A percentile compares a stretch with the other conserved stretches of the same genome.
These are phyloP conservation scores for Acronicta alni DNA, from an alignment of 2,888 invertebrate species.

Conservation along the genomic window DNA sequence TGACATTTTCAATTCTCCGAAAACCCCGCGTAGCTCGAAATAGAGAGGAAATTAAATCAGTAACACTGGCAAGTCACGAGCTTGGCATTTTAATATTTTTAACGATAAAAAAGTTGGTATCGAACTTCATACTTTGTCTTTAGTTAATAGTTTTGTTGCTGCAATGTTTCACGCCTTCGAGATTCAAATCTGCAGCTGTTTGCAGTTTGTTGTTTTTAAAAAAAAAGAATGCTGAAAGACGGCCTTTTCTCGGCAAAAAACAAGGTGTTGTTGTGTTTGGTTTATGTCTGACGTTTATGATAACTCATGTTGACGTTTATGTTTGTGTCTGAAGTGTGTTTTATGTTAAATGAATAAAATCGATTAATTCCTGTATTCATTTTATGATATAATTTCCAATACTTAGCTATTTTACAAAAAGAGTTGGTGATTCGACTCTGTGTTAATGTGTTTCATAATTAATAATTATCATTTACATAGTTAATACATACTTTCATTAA, in stretches of 20 bases:
- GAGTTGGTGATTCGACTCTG: no score
- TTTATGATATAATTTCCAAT: no score
- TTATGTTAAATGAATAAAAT: no score
- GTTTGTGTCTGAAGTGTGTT: no score
- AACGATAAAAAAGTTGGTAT: conserved; percentile 46
- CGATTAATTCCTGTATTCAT: no score
- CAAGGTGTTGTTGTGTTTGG: neutral
- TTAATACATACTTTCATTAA: no score
- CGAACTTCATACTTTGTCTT: conserved; percentile 40
- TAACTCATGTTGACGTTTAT: no score
- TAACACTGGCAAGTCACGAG: conserved; percentile 41
- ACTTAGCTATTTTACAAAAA: no score
- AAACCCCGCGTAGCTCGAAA: conserved; percentile 49
- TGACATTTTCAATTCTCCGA: conserved; percentile 51
- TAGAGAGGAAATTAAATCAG: conserved; percentile 66
- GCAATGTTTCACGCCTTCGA: conserved; percentile 6
- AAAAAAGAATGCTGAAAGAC: neutral
- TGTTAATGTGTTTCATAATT: no score
- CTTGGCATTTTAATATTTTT: conserved; percentile 65
- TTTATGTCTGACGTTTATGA: no score
- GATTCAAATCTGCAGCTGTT: conserved; percentile 4
- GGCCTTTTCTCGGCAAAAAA: neutral
- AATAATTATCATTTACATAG: no score
- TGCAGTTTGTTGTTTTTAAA: neutral
- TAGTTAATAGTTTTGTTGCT: conserved; percentile 48